Conservation (phyloP, 2,113 vertebrate genomes). For the Buteo buteo region DNA sequence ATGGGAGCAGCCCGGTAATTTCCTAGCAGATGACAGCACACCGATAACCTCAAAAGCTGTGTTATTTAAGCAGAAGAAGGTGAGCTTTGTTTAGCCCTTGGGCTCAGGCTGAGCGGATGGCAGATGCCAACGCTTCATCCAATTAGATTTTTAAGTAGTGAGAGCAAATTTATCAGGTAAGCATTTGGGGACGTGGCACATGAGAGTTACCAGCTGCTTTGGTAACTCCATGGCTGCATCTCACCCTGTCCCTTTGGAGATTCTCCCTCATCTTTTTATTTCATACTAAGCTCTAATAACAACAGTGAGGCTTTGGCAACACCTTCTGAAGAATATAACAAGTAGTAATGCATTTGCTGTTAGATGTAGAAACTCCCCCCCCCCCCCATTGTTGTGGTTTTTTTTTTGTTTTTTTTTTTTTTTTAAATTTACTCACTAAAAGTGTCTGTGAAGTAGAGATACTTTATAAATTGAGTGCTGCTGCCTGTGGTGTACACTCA, state of each 20-base stretch:
- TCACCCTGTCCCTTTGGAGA: not conserved
- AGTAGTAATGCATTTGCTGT: not conserved
- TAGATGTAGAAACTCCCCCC: not conserved
- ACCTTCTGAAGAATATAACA: not conserved
- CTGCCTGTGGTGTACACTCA: not conserved
- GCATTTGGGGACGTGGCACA: not conserved
- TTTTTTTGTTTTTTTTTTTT: not conserved
- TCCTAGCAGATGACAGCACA: constrained; percentile 40
- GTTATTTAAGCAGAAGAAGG: constrained; percentile 59
- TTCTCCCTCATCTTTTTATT: not conserved
- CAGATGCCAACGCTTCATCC: constrained; percentile 17
- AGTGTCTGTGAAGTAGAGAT: not conserved
- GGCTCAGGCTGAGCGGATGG: constrained; percentile 41
- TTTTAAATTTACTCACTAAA: not conserved
- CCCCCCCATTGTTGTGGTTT: fast-evolving
- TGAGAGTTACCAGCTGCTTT: not conserved
- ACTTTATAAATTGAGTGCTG: not conserved
- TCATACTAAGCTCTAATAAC: not conserved
- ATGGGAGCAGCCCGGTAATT: not conserved
- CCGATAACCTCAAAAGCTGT: constrained; percentile 33
- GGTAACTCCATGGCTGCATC: not conserved
- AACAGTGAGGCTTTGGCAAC: not conserved
- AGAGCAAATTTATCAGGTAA: not conserved
- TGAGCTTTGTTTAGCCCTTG: constrained; percentile 49
- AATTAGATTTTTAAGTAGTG: constrained; percentile 37